Conservation (phyloP, 2,113 vertebrate genomes). For the Melanostigma gelatinosum region DNA sequence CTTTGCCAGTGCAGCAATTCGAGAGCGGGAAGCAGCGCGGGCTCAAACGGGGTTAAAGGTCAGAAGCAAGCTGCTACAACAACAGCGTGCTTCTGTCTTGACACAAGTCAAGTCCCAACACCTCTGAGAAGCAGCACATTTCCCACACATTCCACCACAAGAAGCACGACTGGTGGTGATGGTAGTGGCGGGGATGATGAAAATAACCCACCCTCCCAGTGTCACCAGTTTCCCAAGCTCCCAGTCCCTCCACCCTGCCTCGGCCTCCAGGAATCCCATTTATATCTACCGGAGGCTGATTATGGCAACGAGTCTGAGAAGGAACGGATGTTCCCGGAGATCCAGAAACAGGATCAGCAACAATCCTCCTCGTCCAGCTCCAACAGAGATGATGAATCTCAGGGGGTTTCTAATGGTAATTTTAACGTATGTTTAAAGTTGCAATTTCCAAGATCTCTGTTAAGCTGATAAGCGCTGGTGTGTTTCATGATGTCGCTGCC, state of each 20-base stretch:
- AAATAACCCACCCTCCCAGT: conserved; percentile 44
- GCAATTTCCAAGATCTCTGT: neutral
- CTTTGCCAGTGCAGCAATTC: neutral
- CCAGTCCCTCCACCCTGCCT: conserved; percentile 13
- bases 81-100: neutral
- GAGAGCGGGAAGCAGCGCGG: conserved; percentile 21
- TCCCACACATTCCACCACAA: conserved; percentile 53
- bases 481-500: neutral
- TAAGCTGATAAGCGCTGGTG: neutral
- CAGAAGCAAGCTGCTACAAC: conserved; percentile 28
- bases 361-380: conserved; percentile 50
- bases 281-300: conserved; percentile 71
- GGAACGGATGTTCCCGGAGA: neutral
- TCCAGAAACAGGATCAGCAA: neutral
- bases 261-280: conserved; percentile 25
- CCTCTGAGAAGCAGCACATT: conserved; percentile 1
- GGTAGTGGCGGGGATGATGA: conserved; percentile 19
- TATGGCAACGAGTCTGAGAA: conserved; percentile 71
- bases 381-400: conserved; percentile 43
- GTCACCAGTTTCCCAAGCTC: conserved; percentile 36
- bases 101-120: conserved; percentile 13
- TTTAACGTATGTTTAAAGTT: neutral
- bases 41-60: conserved; percentile 31
- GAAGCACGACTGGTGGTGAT: neutral
- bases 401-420: neutral